These are phyloP conservation scores for Temnothorax nylanderi DNA, from an alignment of 1,140 invertebrate species.

Conservation along the genomic window DNA sequence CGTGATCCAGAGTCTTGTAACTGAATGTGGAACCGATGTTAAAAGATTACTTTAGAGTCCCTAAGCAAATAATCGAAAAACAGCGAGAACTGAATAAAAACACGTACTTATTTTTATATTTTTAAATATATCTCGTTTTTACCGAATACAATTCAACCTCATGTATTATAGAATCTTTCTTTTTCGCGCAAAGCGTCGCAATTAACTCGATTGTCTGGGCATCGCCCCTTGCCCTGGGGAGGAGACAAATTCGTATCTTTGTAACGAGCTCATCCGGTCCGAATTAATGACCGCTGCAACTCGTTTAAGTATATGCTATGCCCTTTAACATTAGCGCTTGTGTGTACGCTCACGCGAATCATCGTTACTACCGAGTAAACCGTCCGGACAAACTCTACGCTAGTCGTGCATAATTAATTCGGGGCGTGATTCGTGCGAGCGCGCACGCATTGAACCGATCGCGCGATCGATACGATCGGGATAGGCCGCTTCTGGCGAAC, in stretches of 20 bases:
- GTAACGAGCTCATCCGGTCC: slow-evolving; percentile 40
- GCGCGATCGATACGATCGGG: slow-evolving; percentile 42
- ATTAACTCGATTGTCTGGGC: slow-evolving; percentile 28
- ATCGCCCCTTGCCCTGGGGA: neutral
- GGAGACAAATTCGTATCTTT: slow-evolving; percentile 48
- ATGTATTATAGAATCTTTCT: neutral
- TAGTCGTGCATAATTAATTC: slow-evolving; percentile 57
- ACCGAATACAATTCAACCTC: neutral
- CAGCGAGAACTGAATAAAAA: neutral
- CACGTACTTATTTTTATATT: neutral
- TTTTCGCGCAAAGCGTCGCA: slow-evolving; percentile 22
- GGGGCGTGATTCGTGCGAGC: slow-evolving; percentile 15
- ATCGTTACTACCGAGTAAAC: slow-evolving; percentile 44
- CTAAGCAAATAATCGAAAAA: too few species aligned
- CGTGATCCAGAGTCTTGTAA: neutral
- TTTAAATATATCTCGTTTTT: neutral
- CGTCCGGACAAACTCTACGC: slow-evolving; percentile 32
- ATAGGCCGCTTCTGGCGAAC: neutral
- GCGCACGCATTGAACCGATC: slow-evolving; percentile 37
- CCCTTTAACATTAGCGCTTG: slow-evolving; percentile 24
- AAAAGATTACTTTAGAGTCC: too few species aligned
- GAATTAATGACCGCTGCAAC: slow-evolving; percentile 46
- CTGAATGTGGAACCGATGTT: neutral
- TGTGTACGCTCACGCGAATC: slow-evolving; percentile 29
- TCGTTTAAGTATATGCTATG: slow-evolving; percentile 42